Percentiles rank a stretch among this genome's conserved stretches.
Evolutionary conservation across 2,113 vertebrate genomes (phyloP).

Genomic region (Laticauda laticaudata): DNA sequence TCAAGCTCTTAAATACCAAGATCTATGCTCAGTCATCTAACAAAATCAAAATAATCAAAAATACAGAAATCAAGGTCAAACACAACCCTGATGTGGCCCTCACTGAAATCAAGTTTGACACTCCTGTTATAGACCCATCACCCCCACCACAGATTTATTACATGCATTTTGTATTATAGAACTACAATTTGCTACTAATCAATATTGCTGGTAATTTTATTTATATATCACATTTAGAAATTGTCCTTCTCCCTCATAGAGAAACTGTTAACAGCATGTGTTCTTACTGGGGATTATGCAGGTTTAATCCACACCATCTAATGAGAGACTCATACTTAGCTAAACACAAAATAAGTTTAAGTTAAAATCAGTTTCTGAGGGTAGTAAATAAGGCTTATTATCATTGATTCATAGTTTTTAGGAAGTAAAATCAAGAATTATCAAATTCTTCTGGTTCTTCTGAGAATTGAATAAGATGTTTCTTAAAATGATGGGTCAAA

Average conservation of each 20-base stretch:
- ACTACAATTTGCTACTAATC: neutral
- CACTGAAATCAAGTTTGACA: too few species aligned
- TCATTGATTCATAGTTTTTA: neutral
- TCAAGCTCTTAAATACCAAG: neutral
- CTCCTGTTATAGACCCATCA: neutral
- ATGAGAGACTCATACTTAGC: neutral
- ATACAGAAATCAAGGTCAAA: neutral
- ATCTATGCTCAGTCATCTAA: neutral
- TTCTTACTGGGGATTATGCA: neutral
- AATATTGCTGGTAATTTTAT: neutral
- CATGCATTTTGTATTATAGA: neutral
- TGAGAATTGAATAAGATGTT: neutral
- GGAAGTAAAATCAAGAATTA: neutral
- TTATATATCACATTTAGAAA: neutral
- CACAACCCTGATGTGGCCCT: too few species aligned
- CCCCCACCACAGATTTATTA: neutral
- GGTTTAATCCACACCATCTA: neutral
- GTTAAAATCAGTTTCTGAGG: neutral
- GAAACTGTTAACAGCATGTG: neutral
- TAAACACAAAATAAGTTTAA: neutral
- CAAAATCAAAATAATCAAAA: neutral
- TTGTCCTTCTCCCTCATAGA: neutral
- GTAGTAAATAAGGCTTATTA: neutral
- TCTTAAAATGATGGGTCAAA: neutral
- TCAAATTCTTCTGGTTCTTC: neutral